Percentiles rank a stretch among this genome's conserved stretches.
Evolutionary conservation across 2,888 invertebrate species (phyloP).

Genomic region (Chymomyza amoena): DNA sequence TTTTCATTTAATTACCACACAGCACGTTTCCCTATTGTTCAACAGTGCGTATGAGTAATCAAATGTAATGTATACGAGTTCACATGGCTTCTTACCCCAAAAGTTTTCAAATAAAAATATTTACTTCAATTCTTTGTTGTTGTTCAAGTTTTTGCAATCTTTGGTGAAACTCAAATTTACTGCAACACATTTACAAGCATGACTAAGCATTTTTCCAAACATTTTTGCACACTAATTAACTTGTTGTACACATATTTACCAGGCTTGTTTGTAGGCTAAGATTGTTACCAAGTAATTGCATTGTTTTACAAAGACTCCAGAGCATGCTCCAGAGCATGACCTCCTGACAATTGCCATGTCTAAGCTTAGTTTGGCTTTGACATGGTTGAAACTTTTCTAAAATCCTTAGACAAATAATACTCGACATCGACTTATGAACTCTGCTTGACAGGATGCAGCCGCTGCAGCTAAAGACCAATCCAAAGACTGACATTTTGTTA

Average conservation of each 20-base stretch:
- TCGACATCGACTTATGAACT: slow-evolving; percentile 55
- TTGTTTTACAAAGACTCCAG: slow-evolving; percentile 52
- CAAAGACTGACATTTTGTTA: background rate
- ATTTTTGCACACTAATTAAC: background rate
- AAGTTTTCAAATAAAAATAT: background rate
- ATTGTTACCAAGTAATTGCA: slow-evolving; percentile 42
- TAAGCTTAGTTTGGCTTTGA: slow-evolving; percentile 25
- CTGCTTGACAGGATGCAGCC: slow-evolving; percentile 37
- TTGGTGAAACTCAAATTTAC: background rate
- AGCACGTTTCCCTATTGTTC: too few relatives aligned
- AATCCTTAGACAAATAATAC: slow-evolving; percentile 26
- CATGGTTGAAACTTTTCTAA: slow-evolving; percentile 30
- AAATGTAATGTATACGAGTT: too few relatives aligned
- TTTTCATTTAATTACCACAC: too few relatives aligned
- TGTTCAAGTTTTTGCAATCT: background rate
- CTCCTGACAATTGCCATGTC: slow-evolving; percentile 54
- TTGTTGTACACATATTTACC: background rate
- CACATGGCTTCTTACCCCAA: background rate
- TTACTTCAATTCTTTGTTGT: background rate
- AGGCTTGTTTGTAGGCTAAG: background rate
- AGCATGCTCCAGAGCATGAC: slow-evolving; percentile 46
- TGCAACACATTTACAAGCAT: background rate
- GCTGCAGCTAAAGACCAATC: slow-evolving; percentile 33
- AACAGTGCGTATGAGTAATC: too few relatives aligned
- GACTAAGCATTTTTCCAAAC: background rate